Percentiles rank a stretch among this genome's conserved stretches.
phyloP scores from a whole-genome alignment of 2,797 vertebrate species.

The Eospalax fontanierii region DNA sequence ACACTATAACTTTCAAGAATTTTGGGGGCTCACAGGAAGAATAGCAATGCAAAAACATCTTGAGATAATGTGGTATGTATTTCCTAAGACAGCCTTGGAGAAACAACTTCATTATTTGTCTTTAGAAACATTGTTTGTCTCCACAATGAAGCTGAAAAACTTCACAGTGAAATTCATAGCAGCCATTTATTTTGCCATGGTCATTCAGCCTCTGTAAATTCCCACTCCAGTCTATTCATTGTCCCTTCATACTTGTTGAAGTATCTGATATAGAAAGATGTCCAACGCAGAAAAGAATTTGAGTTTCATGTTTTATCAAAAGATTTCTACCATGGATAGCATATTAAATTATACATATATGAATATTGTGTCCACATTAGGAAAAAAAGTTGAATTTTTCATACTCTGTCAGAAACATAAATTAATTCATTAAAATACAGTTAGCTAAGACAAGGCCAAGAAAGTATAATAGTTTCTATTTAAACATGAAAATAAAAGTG shows the following conservation, averaged over 20 bases:
- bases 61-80: background rate
- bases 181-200: background rate
- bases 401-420: background rate
- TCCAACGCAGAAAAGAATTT: background rate
- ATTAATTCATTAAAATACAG: constrained; percentile 35
- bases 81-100: background rate
- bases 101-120: background rate
- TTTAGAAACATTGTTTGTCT: background rate
- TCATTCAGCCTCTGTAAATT: background rate
- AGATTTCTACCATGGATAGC: background rate
- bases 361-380: background rate
- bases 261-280: background rate
- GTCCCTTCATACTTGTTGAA: background rate
- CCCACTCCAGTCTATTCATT: background rate
- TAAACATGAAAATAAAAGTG: background rate
- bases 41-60: background rate
- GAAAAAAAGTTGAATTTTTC: background rate
- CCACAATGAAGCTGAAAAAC: background rate
- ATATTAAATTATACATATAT: background rate
- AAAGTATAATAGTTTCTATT: background rate
- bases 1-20: background rate
- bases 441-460: background rate
- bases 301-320: background rate
- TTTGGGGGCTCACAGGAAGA: background rate
- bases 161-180: background rate